Conservation (phyloP, 2,888 invertebrate genomes). For the Strigamia transsilvanica region DNA sequence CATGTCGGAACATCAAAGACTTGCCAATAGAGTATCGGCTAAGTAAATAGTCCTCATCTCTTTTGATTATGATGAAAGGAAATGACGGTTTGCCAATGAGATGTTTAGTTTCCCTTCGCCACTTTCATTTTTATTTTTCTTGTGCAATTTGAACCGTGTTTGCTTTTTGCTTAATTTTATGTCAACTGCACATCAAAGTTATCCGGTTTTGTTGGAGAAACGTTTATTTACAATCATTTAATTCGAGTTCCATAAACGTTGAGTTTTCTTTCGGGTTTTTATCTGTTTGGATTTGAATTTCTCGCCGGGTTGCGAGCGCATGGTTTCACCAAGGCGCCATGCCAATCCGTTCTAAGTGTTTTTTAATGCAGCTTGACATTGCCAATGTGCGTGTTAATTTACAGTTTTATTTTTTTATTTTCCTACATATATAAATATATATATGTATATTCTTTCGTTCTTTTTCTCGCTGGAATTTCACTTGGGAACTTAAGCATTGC, state of each 20-base stretch:
- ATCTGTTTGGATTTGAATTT: background rate
- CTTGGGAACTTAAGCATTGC: constrained; percentile 43
- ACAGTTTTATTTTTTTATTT: constrained; percentile 12
- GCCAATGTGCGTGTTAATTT: constrained; percentile 46
- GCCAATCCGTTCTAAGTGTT: constrained; percentile 45
- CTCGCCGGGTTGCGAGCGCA: background rate
- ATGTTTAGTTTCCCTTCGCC: background rate
- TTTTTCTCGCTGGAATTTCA: constrained; percentile 37
- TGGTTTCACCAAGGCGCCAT: constrained; percentile 21
- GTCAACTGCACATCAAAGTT: background rate
- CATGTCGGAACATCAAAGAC: constrained; percentile 11
- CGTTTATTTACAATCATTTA: too few species aligned
- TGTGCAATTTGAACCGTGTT: background rate
- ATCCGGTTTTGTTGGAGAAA: background rate
- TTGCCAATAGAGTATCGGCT: background rate
- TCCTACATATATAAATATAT: background rate
- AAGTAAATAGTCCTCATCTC: constrained; percentile 9
- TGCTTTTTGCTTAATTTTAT: constrained; percentile 16
- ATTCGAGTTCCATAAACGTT: too few species aligned
- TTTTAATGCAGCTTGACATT: constrained; percentile 46
- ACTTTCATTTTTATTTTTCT: too few species aligned
- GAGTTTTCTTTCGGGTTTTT: too few species aligned
- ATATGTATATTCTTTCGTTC: background rate
- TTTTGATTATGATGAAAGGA: constrained; percentile 45
- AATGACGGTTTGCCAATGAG: constrained; percentile 39